Evolutionary conservation across 1,140 invertebrate species (phyloP).

Genomic region (Penaeus indicus): DNA sequence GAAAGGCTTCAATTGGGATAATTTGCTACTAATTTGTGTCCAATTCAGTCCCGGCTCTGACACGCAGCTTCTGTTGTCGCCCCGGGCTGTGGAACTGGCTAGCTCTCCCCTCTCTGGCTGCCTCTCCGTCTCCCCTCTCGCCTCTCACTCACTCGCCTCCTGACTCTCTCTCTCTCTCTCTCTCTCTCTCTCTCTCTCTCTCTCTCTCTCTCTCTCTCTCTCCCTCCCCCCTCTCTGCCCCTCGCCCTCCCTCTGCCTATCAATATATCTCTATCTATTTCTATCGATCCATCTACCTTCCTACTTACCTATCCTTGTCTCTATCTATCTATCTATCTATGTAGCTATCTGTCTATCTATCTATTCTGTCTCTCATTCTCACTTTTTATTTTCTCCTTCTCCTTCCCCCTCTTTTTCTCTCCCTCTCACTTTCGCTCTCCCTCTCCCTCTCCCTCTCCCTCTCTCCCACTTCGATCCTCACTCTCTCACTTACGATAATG

Average conservation of each 20-base stretch:
- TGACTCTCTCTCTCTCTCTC: conserved; percentile 6
- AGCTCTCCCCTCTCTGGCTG: neutral
- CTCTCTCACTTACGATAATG: neutral
- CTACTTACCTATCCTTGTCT: neutral
- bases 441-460: conserved; percentile 17
- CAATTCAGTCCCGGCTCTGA: conserved; percentile 53
- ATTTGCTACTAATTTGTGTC: conserved; percentile 60
- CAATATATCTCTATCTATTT: neutral
- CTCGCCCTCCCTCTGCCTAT: neutral
- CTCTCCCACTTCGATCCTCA: conserved; percentile 30
- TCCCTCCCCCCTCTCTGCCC: neutral
- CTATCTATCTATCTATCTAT: conserved; percentile 26
- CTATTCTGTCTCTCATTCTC: neutral
- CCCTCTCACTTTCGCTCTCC: neutral
- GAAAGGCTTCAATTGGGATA: conserved; percentile 63
- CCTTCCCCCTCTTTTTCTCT: neutral
- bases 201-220: neutral
- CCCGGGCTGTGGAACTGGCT: neutral
- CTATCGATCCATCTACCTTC: neutral
- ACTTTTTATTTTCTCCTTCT: neutral
- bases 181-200: conserved; percentile 17
- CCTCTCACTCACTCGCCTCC: neutral
- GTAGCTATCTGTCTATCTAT: neutral
- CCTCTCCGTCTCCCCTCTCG: neutral
- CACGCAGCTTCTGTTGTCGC: conserved; percentile 36